A percentile compares a stretch with the other conserved stretches of the same genome.
phyloP scores from a whole-genome alignment of 2,797 vertebrate species.

The Sebastes glaucus region DNA sequence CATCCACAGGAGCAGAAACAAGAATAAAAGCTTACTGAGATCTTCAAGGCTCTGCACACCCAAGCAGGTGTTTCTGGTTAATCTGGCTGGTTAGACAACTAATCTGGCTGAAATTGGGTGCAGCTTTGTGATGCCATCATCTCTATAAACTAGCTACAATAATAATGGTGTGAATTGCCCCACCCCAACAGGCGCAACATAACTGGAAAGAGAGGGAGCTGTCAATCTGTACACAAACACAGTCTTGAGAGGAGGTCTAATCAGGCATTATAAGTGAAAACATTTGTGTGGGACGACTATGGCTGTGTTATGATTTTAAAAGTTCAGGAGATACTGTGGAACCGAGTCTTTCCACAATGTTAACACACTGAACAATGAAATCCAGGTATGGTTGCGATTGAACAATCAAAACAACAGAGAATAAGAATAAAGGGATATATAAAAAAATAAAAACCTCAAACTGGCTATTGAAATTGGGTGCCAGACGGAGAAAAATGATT shows the following conservation, averaged over 20 bases:
- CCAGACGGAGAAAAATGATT: background rate
- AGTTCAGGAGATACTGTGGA: background rate
- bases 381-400: background rate
- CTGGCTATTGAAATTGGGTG: background rate
- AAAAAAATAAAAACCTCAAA: background rate
- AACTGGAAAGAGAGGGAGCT: background rate
- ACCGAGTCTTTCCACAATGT: background rate
- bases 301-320: background rate
- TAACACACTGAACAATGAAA: background rate
- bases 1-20: background rate
- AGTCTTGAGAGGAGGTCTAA: background rate
- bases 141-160: background rate
- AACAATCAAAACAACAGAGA: background rate
- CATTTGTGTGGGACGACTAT: background rate
- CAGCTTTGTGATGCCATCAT: background rate
- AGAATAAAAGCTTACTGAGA: background rate
- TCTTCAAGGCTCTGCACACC: background rate
- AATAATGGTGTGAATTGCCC: background rate
- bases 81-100: background rate
- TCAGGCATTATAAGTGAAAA: background rate
- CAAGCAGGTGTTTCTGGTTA: background rate
- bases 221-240: background rate
- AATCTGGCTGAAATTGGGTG: background rate
- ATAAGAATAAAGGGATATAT: background rate
- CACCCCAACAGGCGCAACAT: background rate